Evolutionary conservation across 1,140 invertebrate species (phyloP).

Genomic region (Neodiprion fabricii): DNA sequence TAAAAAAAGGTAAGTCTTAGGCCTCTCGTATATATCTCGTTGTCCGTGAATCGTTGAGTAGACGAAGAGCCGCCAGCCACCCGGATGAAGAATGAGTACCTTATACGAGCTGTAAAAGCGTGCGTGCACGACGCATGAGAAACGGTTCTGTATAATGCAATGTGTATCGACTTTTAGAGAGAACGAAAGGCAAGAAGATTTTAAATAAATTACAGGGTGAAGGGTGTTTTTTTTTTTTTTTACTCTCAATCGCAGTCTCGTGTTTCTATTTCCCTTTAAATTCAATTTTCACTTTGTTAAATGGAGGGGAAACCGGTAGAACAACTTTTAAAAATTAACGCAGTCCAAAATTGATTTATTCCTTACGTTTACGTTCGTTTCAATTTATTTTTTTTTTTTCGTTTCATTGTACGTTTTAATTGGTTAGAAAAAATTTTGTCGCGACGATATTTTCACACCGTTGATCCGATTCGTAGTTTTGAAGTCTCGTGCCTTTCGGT

Average conservation of each 20-base stretch:
- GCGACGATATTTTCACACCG: background rate
- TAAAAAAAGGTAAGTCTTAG: no score
- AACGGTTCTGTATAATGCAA: background rate
- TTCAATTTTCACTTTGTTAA: background rate
- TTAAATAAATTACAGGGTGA: background rate
- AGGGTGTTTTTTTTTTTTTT: background rate
- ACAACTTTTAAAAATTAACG: background rate
- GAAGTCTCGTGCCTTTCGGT: no score
- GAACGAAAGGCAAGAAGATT: no score
- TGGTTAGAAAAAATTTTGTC: background rate
- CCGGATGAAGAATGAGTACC: no score
- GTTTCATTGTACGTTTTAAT: background rate
- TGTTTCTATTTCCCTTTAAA: background rate
- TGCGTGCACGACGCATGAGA: no score
- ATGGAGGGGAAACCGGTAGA: background rate
- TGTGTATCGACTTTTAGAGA: background rate
- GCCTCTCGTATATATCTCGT: no score
- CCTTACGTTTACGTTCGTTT: background rate
- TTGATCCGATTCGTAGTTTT: no score
- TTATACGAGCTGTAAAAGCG: background rate
- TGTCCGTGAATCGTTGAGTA: no score
- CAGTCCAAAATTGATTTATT: background rate
- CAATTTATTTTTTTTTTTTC: background rate
- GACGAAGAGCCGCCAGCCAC: no score
- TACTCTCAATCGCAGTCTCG: background rate